Conservation (phyloP, 1,140 invertebrate species). For the Caerostris extrusa region DNA sequence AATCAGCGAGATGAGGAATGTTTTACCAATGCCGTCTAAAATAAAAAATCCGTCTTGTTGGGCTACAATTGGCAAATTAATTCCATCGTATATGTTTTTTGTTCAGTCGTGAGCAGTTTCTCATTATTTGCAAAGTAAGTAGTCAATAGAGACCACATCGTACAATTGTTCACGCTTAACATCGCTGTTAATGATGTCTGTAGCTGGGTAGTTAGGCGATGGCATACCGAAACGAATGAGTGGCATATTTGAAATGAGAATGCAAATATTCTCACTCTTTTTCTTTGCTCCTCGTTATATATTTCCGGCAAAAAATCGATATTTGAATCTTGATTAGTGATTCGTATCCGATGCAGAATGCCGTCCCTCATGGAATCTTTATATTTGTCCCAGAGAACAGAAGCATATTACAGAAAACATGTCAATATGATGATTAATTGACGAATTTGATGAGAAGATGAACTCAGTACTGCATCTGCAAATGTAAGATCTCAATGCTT, state of each 20-base stretch:
- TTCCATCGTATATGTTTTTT: conserved; percentile 45
- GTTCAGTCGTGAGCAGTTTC: conserved; percentile 26
- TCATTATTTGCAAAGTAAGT: conserved; percentile 50
- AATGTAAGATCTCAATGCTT: conserved; percentile 80
- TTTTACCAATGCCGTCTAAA: not conserved
- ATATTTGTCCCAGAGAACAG: conserved; percentile 76
- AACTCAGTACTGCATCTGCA: conserved; percentile 79
- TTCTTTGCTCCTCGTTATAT: conserved; percentile 73
- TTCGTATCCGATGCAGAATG: conserved; percentile 54
- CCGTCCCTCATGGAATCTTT: conserved; percentile 69
- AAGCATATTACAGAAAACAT: conserved; percentile 33
- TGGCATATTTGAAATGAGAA: conserved; percentile 55
- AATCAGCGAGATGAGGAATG: too few species aligned
- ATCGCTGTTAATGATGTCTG: too few species aligned
- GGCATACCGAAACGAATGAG: conserved; percentile 67
- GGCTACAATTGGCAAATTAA: conserved; percentile 79
- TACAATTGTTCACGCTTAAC: not conserved
- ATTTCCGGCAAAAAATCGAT: conserved; percentile 67
- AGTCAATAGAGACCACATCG: not conserved
- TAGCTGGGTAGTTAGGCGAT: conserved; percentile 59
- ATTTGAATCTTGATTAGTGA: conserved; percentile 48
- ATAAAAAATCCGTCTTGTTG: conserved; percentile 78
- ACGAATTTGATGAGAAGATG: conserved; percentile 81
- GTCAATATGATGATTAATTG: conserved; percentile 78
- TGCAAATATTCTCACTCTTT: conserved; percentile 69